These are phyloP conservation scores for Nerophis lumbriciformis DNA, from an alignment of 2,113 vertebrate genomes.

Conservation along the genomic window DNA sequence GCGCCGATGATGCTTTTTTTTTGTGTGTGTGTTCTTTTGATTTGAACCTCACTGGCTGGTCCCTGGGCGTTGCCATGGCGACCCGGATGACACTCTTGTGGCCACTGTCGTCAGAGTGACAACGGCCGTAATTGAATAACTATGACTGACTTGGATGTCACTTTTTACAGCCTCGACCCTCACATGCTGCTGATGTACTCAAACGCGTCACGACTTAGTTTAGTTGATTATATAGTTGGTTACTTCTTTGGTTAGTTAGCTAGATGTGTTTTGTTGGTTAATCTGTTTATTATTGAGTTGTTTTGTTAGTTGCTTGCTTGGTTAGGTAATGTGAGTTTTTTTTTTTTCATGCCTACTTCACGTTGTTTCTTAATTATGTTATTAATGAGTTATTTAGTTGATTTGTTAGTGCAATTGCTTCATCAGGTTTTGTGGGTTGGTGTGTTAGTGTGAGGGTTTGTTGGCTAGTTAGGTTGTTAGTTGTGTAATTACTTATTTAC, in stretches of 20 bases:
- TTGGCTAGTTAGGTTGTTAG: too few species aligned
- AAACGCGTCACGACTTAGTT: neutral
- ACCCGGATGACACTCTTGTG: slow-evolving; percentile 20
- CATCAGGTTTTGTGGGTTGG: too few species aligned
- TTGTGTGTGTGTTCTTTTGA: slow-evolving; percentile 29
- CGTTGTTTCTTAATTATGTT: too few species aligned
- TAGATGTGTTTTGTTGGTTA: neutral
- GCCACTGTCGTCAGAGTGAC: slow-evolving; percentile 16
- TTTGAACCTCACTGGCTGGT: slow-evolving; percentile 10
- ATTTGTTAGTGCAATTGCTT: too few species aligned
- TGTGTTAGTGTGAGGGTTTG: too few species aligned
- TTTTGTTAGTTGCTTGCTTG: neutral
- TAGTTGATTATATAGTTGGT: neutral
- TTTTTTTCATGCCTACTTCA: neutral
- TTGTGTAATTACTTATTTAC: too few species aligned
- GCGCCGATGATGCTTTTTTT: neutral
- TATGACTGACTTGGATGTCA: slow-evolving; percentile 36
- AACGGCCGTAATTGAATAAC: slow-evolving; percentile 26
- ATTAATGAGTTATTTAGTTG: too few species aligned
- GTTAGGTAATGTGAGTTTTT: neutral
- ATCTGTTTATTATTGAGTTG: neutral
- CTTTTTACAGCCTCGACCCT: slow-evolving; percentile 21
- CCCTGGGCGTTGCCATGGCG: slow-evolving; percentile 1
- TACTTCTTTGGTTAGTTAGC: neutral
- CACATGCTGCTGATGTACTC: slow-evolving; percentile 6